A percentile compares a stretch with the other conserved stretches of the same genome.
Evolutionary conservation across 1,140 invertebrate species (phyloP).

Genomic region (Brachionus paranguensis): DNA sequence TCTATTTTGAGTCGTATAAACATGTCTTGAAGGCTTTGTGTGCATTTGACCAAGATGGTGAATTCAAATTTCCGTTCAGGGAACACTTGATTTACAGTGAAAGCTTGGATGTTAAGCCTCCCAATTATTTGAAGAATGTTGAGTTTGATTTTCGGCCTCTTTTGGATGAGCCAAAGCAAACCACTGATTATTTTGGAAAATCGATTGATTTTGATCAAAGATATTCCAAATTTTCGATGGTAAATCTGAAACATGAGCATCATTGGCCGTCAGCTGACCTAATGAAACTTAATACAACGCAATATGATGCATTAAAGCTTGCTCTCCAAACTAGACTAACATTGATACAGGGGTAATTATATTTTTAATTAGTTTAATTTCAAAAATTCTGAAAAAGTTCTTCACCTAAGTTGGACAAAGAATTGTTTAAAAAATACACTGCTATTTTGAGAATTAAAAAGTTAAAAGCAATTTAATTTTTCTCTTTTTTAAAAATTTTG

Average conservation of each 20-base stretch:
- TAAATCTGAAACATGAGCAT: neutral
- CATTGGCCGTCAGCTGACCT: conserved; percentile 46
- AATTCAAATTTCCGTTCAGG: conserved; percentile 49
- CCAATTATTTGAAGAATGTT: conserved; percentile 5
- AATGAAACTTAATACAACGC: conserved; percentile 52
- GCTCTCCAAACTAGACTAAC: conserved; percentile 58
- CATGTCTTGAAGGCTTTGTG: conserved; percentile 53
- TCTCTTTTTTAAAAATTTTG: too few species aligned
- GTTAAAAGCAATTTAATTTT: too few species aligned
- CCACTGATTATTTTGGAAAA: neutral
- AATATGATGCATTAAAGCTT: conserved; percentile 54
- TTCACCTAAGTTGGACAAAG: neutral
- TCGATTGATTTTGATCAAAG: neutral
- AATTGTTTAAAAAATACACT: too few species aligned
- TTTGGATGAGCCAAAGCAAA: neutral
- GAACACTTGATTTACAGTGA: conserved; percentile 45
- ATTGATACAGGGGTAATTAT: conserved; percentile 64
- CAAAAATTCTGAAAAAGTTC: neutral
- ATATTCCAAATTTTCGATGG: neutral
- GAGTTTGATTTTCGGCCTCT: neutral
- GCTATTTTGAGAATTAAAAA: too few species aligned
- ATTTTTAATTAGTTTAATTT: neutral
- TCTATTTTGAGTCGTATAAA: conserved; percentile 58
- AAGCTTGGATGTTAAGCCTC: neutral
- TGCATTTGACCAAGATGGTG: neutral